These are phyloP conservation scores for Neuroterus valhalla DNA, from an alignment of 1,140 invertebrate genomes.

Conservation along the genomic window DNA sequence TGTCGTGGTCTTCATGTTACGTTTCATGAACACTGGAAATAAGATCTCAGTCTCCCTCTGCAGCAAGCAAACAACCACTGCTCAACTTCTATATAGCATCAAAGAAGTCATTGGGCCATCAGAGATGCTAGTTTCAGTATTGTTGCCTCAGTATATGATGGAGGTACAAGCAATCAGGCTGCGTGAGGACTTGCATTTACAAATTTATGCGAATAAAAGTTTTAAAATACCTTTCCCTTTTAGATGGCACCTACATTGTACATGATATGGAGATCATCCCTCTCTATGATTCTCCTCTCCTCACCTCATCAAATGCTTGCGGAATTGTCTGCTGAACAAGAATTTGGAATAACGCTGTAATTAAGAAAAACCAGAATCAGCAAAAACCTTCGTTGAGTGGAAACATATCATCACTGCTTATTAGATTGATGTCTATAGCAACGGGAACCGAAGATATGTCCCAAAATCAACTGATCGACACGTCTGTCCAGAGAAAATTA, in stretches of 20 bases:
- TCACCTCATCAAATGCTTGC: slow-evolving; percentile 37
- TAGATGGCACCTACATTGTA: slow-evolving; percentile 37
- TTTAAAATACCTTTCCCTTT: not conserved
- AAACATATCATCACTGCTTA: slow-evolving; percentile 28
- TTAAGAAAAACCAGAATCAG: not conserved
- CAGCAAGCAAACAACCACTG: slow-evolving; percentile 26
- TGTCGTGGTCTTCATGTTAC: not conserved
- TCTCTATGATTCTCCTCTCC: slow-evolving; percentile 36
- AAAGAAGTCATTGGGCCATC: slow-evolving; percentile 6
- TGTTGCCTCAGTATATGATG: slow-evolving; percentile 40
- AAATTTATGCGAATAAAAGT: not conserved
- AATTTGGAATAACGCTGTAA: slow-evolving; percentile 20
- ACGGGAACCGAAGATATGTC: not conserved
- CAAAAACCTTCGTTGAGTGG: slow-evolving; percentile 36
- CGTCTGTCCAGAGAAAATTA: not conserved
- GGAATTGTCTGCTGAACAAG: slow-evolving; percentile 39
- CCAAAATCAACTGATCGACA: slow-evolving; percentile 25
- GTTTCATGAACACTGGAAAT: not conserved
- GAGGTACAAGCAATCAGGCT: slow-evolving; percentile 33
- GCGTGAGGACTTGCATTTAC: not conserved
- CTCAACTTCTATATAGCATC: slow-evolving; percentile 35
- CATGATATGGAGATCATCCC: slow-evolving; percentile 31
- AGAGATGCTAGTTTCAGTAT: not conserved
- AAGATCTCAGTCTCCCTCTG: not conserved
- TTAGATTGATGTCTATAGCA: slow-evolving; percentile 34